phyloP scores from a whole-genome alignment of 2,797 vertebrate species.

The Aphelocoma californica region DNA sequence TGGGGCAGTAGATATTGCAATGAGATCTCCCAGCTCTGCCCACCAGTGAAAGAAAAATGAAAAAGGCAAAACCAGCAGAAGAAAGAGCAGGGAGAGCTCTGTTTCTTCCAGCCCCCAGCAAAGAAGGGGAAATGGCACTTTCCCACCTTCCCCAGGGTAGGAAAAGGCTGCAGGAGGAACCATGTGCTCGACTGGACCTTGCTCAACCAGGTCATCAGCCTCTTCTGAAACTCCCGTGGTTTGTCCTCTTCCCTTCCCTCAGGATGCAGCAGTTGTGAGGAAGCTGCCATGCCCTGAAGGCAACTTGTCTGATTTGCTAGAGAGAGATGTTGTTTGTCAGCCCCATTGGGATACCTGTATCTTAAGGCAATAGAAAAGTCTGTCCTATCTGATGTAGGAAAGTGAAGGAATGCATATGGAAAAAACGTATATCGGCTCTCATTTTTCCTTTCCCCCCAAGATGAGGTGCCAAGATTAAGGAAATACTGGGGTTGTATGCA shows the following conservation, averaged over 20 bases:
- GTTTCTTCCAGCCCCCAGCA: background rate
- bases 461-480: background rate
- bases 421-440: background rate
- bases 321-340: background rate
- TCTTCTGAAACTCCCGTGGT: background rate
- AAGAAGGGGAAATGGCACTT: background rate
- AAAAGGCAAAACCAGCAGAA: background rate
- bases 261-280: background rate
- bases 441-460: background rate
- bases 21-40: background rate
- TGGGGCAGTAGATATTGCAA: background rate
- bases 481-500: background rate
- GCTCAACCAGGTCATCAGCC: background rate
- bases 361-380: background rate
- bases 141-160: background rate
- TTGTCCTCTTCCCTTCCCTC: background rate
- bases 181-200: background rate
- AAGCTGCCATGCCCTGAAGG: background rate
- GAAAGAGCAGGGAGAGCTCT: background rate
- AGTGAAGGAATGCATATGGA: background rate
- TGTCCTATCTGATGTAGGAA: background rate
- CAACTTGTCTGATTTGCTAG: background rate
- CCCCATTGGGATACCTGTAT: background rate
- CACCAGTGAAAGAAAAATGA: background rate
- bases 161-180: background rate